phyloP scores from a whole-genome alignment of 53 echinoderm and acorn worm genomes.

The Astropecten irregularis region DNA sequence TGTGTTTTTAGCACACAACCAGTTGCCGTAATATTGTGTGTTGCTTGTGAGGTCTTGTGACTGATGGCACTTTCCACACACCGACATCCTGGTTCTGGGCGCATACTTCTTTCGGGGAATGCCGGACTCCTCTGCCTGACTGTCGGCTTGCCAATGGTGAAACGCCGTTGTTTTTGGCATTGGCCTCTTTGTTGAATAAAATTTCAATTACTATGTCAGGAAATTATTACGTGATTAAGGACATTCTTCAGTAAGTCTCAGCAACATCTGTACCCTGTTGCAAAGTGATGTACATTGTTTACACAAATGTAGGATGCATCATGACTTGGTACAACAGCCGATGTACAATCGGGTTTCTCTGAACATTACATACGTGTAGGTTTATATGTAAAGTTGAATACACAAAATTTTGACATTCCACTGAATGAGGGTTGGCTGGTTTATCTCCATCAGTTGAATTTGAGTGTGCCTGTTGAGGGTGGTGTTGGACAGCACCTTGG shows the following conservation, averaged over 20 bases:
- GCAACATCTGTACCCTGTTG: background rate
- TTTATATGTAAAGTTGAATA: too few relatives aligned
- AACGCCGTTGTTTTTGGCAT: conserved; percentile 10
- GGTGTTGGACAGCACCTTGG: conserved; percentile 31
- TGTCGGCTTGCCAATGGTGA: conserved; percentile 5
- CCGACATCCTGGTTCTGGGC: background rate
- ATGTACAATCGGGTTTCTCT: too few relatives aligned
- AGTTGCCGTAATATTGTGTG: too few relatives aligned
- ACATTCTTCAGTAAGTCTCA: background rate
- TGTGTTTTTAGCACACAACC: conserved; percentile 28
- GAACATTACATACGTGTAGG: too few relatives aligned
- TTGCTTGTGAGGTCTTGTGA: too few relatives aligned
- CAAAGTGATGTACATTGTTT: conserved; percentile 13
- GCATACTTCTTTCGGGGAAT: too few relatives aligned
- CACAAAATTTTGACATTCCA: too few relatives aligned
- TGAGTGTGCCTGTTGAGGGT: background rate
- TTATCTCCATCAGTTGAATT: conserved; percentile 54
- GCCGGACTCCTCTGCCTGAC: conserved; percentile 5
- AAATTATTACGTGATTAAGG: background rate
- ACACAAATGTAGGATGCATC: too few relatives aligned
- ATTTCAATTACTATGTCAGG: conserved; percentile 9
- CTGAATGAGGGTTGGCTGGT: conserved; percentile 35
- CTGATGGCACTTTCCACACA: conserved; percentile 48
- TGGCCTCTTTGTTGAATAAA: background rate
- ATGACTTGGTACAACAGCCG: too few relatives aligned